A percentile compares a stretch with the other conserved stretches of the same genome.
These are phyloP conservation scores for Alosa sapidissima DNA, from an alignment of 2,797 vertebrate species.

Conservation along the genomic window DNA sequence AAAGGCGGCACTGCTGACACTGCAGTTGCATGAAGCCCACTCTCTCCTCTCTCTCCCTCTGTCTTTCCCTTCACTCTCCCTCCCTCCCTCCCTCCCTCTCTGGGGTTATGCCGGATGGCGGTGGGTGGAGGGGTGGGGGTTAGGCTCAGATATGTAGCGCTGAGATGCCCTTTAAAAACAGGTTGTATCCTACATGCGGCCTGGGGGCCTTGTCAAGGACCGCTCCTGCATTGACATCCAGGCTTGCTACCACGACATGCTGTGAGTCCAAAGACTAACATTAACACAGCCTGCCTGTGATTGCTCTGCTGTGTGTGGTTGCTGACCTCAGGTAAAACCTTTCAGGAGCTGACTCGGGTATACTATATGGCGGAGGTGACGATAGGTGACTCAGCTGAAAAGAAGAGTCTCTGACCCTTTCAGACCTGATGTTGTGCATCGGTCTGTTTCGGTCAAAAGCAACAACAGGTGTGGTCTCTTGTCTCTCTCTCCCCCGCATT, in stretches of 20 bases:
- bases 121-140: background rate
- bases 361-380: background rate
- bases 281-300: constrained; percentile 1
- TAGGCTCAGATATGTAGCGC: constrained; percentile 41
- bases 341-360: background rate
- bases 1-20: constrained; percentile 79
- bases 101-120: background rate
- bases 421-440: background rate
- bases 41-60: constrained; percentile 32
- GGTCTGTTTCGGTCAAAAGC: background rate
- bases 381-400: background rate
- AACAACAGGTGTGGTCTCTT: constrained; percentile 9
- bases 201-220: background rate
- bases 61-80: constrained; percentile 28
- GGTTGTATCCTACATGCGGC: constrained; percentile 33
- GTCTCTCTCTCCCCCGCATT: background rate
- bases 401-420: background rate
- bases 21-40: constrained; percentile 72
- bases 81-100: background rate
- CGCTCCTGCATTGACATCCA: background rate
- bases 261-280: background rate
- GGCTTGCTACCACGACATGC: constrained; percentile 9
- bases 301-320: background rate
- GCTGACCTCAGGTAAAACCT: background rate
- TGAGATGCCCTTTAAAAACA: constrained; percentile 45